These are phyloP conservation scores for Rhegmatorhina hoffmannsi DNA, from an alignment of 2,113 vertebrate genomes.

Conservation along the genomic window DNA sequence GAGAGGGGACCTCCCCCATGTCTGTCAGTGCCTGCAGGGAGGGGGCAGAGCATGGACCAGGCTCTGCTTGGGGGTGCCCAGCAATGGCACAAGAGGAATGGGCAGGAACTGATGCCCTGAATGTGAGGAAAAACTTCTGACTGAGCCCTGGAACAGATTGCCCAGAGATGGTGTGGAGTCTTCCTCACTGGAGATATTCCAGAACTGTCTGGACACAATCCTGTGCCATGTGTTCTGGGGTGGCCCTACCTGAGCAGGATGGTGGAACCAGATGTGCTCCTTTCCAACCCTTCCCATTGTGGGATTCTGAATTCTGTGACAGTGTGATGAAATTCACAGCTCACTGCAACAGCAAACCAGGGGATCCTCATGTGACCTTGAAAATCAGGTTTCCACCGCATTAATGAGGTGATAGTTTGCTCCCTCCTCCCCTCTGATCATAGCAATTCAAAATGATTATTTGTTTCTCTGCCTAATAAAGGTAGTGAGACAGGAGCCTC, in stretches of 20 bases:
- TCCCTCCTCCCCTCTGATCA: background rate
- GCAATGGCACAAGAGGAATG: no score
- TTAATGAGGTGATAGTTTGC: background rate
- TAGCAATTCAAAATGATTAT: background rate
- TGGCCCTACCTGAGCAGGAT: background rate
- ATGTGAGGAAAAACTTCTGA: background rate
- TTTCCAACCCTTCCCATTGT: background rate
- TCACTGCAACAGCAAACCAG: accelerated
- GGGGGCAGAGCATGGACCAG: no score
- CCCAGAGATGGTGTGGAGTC: background rate
- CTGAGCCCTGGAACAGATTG: background rate
- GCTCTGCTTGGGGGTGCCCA: no score
- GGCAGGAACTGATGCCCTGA: no score
- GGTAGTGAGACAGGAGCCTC: background rate
- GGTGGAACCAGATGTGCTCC: background rate
- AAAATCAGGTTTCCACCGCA: background rate
- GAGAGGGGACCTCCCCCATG: no score
- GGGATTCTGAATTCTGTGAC: background rate
- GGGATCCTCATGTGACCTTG: background rate
- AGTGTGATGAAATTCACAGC: background rate
- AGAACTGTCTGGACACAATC: background rate
- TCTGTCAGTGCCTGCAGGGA: no score
- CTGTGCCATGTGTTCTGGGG: background rate
- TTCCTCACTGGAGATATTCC: background rate
- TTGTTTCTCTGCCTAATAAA: background rate